Evolutionary conservation across 1,140 invertebrate genomes (phyloP), one percentile per base, ranked within the genome.

Genomic region (Lepidurus packardi): DNA sequence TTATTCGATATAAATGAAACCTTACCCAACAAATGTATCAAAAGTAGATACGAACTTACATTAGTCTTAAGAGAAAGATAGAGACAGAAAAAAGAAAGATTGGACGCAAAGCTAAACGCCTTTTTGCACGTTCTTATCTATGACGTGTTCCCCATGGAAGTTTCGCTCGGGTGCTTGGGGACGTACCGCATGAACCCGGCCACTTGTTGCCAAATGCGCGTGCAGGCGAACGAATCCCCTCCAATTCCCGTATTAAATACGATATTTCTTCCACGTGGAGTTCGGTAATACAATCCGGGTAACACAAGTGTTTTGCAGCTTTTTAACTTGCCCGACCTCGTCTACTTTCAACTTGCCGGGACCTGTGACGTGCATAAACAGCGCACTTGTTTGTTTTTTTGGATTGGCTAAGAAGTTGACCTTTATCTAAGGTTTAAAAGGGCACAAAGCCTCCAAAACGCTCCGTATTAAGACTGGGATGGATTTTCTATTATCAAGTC

Each of bases 61-160:
- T 34, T 34, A 34, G 34, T 4, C 2, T 34, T 0, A 34, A 34
- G 34, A 34, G 34, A 34, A 34, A 34, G 34, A 34, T 34, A 34
- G 25, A 34, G 34, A 34, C 34, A 2, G 34, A 34, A 34, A 34
- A 34, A 34, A 34, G 34, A 34, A 34, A 3, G 2, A 34, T 4
- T 34, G 34, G 34, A 34, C 3, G 2, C 34, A 34, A 21, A 6
- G 53, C 53, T 65, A 65, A 65, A 65, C 13, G 53, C n/a, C n/a
- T n/a, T 21, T 65, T 16, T 65, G 53, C 53, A 65, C 16, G 53
- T 65, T 65, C n/a, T 65, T 65, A 13, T n/a, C 53, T 65, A 65
- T 65, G 34, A 34, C 34, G 34, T 34, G 4, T 34, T 3, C 34
- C 2, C 3, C 0, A 34, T 2, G 34, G 34, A 34, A 34, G 34